These are phyloP conservation scores for Stegana nigrithorax DNA, from an alignment of 2,888 invertebrate species.

Conservation along the genomic window DNA sequence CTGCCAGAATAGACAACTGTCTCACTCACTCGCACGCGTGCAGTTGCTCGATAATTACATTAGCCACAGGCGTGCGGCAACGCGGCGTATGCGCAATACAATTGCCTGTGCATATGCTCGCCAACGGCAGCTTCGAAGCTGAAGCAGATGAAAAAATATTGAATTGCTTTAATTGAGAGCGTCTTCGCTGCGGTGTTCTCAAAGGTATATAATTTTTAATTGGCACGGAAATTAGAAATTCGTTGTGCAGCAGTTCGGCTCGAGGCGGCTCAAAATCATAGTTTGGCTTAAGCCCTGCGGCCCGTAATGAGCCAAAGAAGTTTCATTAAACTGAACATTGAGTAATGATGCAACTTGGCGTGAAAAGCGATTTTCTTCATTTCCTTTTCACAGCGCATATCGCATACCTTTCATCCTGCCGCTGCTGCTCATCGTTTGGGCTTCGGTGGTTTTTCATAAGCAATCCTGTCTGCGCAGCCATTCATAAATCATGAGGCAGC, in stretches of 20 bases:
- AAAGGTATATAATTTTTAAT: background rate
- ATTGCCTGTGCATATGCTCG: background rate
- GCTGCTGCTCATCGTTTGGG: background rate
- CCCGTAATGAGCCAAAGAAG: no score
- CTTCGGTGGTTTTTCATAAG: background rate
- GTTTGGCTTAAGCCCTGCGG: no score
- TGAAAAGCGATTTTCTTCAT: background rate
- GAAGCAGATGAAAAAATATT: background rate
- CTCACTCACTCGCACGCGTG: background rate
- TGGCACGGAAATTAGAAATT: background rate
- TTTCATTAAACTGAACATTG: background rate
- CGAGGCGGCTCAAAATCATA: no score
- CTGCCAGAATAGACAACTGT: background rate
- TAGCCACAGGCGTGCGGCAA: background rate
- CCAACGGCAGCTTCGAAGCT: background rate
- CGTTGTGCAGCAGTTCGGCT: background rate
- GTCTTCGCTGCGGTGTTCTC: no score
- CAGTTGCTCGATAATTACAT: background rate
- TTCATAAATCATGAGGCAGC: constrained; percentile 7
- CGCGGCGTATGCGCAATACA: background rate
- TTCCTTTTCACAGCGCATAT: background rate
- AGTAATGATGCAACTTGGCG: background rate
- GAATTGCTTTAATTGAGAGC: no score
- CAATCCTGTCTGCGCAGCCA: background rate
- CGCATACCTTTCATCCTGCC: background rate